Base-by-base conservation (phyloP, 2,888 invertebrate species). In the Brachynemurus nebulosus region DNA sequence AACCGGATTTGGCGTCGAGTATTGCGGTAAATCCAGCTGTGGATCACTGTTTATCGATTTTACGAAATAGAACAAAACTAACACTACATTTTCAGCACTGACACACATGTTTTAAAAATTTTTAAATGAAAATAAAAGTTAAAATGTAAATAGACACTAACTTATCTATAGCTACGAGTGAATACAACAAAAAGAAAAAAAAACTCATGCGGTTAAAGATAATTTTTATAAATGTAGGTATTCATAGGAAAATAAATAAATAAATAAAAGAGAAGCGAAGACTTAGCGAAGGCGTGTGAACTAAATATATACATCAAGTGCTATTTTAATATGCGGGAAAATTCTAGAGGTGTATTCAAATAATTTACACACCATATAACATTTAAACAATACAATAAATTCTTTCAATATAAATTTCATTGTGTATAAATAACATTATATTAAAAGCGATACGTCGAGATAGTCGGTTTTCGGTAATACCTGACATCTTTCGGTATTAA, bases 11-110 rank as follows among this genome's bases (percentile, higher is more conserved):
- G 40, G 20, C 19, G 53, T 48, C 50, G 67, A 58, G 33, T 72
- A 55, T 1, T 72, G 75, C 2, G 76, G 75, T 37, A 76, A 54
- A 53, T 75, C 74, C 38, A 76, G 56, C 52, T 77, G 76, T 1
- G 69, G 52, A 3, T 46, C 45, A n/a, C 19, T 37, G 11, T 30
- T 30, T 6, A 30, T 12, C 7, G n/a, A 14, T 6, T 30, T 30
- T 12, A 11, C 14, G 4, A 30, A 30, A 12, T 12, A 9, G n/a
- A 11, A 4, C 3, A 30, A 12, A n/a, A 30, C 30, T 5, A 30
- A 9, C 4, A 30, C n/a, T n/a, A n/a, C n/a, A 30, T 12, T 8
- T 30, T 5, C n/a, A 8, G 3, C 30, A 30, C 30, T 12, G 14
- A 11, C 30, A 30, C 30, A 12, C 30, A 30, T 30, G n/a, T 30